Base-by-base conservation (phyloP, 2,888 invertebrate genomes). In the Syritta pipiens region DNA sequence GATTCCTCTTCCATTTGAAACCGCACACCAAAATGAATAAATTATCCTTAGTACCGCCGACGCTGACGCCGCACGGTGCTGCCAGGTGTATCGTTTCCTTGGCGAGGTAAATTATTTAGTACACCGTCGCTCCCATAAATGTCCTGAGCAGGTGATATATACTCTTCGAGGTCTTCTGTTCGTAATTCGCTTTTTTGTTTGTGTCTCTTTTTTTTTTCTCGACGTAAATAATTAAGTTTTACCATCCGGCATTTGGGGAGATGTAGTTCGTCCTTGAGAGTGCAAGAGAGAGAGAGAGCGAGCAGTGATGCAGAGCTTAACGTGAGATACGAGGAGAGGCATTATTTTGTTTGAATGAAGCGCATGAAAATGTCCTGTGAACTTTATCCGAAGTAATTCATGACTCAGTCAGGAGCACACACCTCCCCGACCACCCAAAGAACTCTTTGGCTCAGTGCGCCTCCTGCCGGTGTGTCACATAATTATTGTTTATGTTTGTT, bases 401-500 rank as follows among this genome's bases (percentile, higher is more conserved):
- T 65, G 57, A 17, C 44, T 19, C 35, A 2, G 35, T 3, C 22
- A 35, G 7, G 37, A 10, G 9, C 9, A 4, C n/a, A n/a, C 22
- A 17, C 44, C 30, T 30, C 51, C 60, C 46, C 20, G 49, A 10
- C 30, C 30, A 4, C n/a, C n/a, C n/a, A n/a, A n/a, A n/a, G n/a
- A 12, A 42, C 32, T 24, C 24, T 63, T 51, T 28, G 7, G 17
- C 1, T 14, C 14, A 17, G 10, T n/a, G n/a, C n/a, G n/a, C 32
- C 22, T 19, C n/a, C 30, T 20, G 19, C 14, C 28, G 49, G 60
- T 67, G 60, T 71, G 71, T 77, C 77, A 77, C 71, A 77, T 71
- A 71, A 77, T 77, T 77, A 77, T 77, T 77, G 71, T 77, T 77
- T 77, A 77, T 77, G 77, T 77, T 71, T 65, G 59, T 60, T 71